A percentile compares a stretch with the other conserved stretches of the same genome.
These are phyloP conservation scores for Lithobius niger DNA, from an alignment of 1,140 invertebrate species.

Conservation along the genomic window DNA sequence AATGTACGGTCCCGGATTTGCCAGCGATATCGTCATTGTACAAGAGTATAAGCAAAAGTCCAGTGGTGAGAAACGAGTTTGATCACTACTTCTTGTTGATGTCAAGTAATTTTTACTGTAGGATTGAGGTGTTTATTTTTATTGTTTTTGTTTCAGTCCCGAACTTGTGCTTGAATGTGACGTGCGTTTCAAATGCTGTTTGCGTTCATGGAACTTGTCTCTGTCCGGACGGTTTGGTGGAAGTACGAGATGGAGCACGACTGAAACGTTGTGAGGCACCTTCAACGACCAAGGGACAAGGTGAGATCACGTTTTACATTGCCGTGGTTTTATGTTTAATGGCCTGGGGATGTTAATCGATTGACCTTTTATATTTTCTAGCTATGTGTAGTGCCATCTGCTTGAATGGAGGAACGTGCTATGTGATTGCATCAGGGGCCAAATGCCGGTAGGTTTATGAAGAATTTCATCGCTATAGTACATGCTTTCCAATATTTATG, in stretches of 20 bases:
- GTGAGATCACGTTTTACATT: neutral
- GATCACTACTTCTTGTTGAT: no score
- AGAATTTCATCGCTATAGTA: no score
- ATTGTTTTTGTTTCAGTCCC: constrained; percentile 21
- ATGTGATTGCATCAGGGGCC: constrained; percentile 30
- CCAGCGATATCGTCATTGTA: constrained; percentile 49
- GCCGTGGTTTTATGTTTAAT: neutral
- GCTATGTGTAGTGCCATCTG: constrained; percentile 16
- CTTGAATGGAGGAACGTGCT: constrained; percentile 40
- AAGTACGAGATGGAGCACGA: constrained; percentile 17
- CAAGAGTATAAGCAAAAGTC: constrained; percentile 47
- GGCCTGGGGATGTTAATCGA: neutral
- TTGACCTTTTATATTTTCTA: neutral
- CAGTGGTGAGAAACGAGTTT: constrained; percentile 30
- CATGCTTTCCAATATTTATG: no score
- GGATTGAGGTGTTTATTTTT: neutral
- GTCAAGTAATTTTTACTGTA: neutral
- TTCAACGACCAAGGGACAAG: neutral
- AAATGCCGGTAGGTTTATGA: constrained; percentile 35
- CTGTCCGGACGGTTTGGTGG: constrained; percentile 46
- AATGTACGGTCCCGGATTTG: constrained; percentile 39
- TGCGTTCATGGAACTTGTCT: constrained; percentile 37
- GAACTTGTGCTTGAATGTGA: constrained; percentile 29
- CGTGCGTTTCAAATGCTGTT: constrained; percentile 36
- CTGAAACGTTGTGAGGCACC: neutral